Base-by-base conservation (phyloP, 1,140 invertebrate species). In the Polypedilum pembai region DNA sequence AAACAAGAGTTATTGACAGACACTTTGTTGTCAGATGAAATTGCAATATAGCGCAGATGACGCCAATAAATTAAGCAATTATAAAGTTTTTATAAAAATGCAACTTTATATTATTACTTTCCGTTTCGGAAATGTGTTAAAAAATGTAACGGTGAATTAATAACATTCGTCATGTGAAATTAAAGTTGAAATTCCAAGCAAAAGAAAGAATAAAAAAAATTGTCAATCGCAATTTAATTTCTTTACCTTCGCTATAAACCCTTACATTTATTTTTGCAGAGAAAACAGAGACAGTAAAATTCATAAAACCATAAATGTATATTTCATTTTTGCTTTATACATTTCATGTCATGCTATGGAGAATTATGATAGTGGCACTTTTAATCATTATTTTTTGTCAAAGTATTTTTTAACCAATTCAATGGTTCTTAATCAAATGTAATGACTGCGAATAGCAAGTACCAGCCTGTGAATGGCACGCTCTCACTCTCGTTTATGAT, bases 11-110 rank as follows among this genome's bases (percentile, higher is more conserved):
- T 20, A 69, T 20, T 69, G 65, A 8, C 65, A 69, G 10, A 69
- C 45, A 56, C 45, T 56, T 56, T 56, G 45, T 56, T 56, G 65
- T 69, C 3, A 69, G 20, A n/a, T 20, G 20, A 69, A 18, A 69
- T 20, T 69, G 5, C 20, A 20, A n/a, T 18, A 69, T 20, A 20
- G 4, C 15, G 65, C 65, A 69, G 65, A 69, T 69, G 65, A 69
- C 65, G 65, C 65, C 65, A 56, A 69, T 69, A 69, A 69, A 69
- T 69, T 69, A 69, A 69, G 65, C 17, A 69, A 69, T 69, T 69
- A 69, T 69, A 69, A 21, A 18, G n/a, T 56, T 2, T 15, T 15
- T 15, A 56, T 15, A 15, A 15, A 56, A 3, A 3, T 56, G 10
- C 45, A 15, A 2, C 8, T 12, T 17, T 15, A 21, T 69, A 21